Evolutionary conservation across 2,113 vertebrate genomes (phyloP), one percentile per base, ranked within the genome.

Genomic region (Gymnogyps californianus): DNA sequence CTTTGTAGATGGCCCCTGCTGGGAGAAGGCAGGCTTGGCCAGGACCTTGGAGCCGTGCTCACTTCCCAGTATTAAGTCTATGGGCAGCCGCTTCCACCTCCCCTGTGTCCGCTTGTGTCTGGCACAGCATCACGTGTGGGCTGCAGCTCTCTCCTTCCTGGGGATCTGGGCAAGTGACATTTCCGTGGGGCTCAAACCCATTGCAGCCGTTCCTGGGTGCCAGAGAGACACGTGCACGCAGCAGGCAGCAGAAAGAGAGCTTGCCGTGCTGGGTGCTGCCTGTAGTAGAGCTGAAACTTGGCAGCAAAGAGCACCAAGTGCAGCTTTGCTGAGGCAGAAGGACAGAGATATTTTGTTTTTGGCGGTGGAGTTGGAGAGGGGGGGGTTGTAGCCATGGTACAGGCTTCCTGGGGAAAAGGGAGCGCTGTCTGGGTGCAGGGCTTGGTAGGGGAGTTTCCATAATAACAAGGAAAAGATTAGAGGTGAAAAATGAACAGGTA

Each of bases 331-430:
- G 70, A 46, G 36, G 24, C 32, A 52, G 24, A 55, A 49, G 93
- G 47, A 34, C 5, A 14, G 80, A 31, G 76, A 40, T 13, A 20
- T 13, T 80, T 67, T 64, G 77, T 15, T 5, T 77, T 66, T 31
- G 46, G 52, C 11, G 38, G 42, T 42, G 52, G 69, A 34, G 80
- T 22, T 5, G 15, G 49, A 66, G 52, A 58, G 59, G 1, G 0
- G 1, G 0, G 28, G 57, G 55, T 40, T 62, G 46, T 62, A 38
- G 34, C 67, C n/a, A 16, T 1, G 6, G 40, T 36, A 46, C 15
- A 3, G 75, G 64, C 81, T 87, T 87, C 87, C 74, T 40, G 42
- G 42, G 67, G 52, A 74, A 91, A 66, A 87, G 31, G 34, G 72
- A 85, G 49, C 0, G 1, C 31, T 52, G 47, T 7, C 75, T 52